A percentile compares a stretch with the other conserved stretches of the same genome.
phyloP scores from a whole-genome alignment of 2,888 invertebrate genomes.

The Nesidiocoris tenuis region DNA sequence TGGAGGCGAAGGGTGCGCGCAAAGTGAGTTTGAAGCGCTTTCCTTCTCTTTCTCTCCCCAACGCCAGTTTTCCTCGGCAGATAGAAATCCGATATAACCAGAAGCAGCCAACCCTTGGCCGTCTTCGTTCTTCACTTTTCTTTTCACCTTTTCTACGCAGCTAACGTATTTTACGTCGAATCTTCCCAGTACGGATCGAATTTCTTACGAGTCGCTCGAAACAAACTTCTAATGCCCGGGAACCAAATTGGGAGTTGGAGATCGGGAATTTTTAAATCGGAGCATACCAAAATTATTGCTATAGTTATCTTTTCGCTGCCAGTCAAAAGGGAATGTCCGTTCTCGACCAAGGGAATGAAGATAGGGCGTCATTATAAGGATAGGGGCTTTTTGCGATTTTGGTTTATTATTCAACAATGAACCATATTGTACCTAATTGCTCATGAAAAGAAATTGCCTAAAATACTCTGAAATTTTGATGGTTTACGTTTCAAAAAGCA shows the following conservation, averaged over 20 bases:
- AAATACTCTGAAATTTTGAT: not conserved
- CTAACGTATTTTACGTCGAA: not conserved
- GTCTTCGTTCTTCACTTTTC: constrained; percentile 14
- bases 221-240: too few species aligned
- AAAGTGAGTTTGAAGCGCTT: constrained; percentile 28
- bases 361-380: too few species aligned
- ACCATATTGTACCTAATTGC: too few species aligned
- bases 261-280: too few species aligned
- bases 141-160: not conserved
- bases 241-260: too few species aligned
- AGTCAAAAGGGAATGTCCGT: too few species aligned
- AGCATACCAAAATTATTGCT: too few species aligned
- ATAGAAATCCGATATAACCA: constrained; percentile 32
- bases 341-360: too few species aligned
- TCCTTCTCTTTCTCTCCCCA: not conserved
- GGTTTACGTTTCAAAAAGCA: not conserved
- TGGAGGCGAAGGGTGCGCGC: not conserved
- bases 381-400: too few species aligned
- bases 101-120: constrained; percentile 18
- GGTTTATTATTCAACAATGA: too few species aligned
- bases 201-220: not conserved
- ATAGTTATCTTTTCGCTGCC: too few species aligned
- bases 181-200: not conserved
- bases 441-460: too few species aligned
- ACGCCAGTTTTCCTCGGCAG: constrained; percentile 2